Percentiles rank a stretch among this genome's conserved stretches.
Evolutionary conservation across 2,113 vertebrate species (phyloP).

Genomic region (Sander vitreus): DNA sequence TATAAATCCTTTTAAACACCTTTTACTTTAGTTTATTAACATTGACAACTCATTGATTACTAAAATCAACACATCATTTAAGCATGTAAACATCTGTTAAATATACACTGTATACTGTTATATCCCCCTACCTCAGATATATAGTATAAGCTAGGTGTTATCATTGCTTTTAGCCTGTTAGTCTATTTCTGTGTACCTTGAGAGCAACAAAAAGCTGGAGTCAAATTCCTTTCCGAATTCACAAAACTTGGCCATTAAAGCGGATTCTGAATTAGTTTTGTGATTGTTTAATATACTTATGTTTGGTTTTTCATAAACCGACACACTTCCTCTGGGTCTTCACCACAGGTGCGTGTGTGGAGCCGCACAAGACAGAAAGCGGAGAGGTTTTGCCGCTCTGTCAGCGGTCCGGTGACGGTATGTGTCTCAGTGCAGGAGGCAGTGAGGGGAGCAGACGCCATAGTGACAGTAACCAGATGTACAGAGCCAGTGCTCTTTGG

Average conservation of each 20-base stretch:
- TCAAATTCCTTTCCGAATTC: too few species aligned
- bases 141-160: too few species aligned
- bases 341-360: constrained; percentile 91
- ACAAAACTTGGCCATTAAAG: too few species aligned
- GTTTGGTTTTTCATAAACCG: background rate
- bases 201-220: too few species aligned
- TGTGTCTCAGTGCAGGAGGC: constrained; percentile 89
- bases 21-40: too few species aligned
- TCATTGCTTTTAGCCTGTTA: too few species aligned
- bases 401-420: constrained; percentile 80
- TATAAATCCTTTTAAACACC: background rate
- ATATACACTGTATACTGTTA: too few species aligned
- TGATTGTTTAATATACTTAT: background rate
- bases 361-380: constrained; percentile 84
- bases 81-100: too few species aligned
- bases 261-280: background rate
- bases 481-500: constrained; percentile 90
- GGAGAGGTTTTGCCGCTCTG: constrained; percentile 79
- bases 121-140: too few species aligned
- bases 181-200: too few species aligned
- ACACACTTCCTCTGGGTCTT: background rate
- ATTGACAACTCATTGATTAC: background rate
- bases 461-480: constrained; percentile 92
- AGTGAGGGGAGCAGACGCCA: constrained; percentile 90
- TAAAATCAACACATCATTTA: too few species aligned